Base-by-base conservation (phyloP, 2,113 vertebrate species). In the Brevimyrus niger region DNA sequence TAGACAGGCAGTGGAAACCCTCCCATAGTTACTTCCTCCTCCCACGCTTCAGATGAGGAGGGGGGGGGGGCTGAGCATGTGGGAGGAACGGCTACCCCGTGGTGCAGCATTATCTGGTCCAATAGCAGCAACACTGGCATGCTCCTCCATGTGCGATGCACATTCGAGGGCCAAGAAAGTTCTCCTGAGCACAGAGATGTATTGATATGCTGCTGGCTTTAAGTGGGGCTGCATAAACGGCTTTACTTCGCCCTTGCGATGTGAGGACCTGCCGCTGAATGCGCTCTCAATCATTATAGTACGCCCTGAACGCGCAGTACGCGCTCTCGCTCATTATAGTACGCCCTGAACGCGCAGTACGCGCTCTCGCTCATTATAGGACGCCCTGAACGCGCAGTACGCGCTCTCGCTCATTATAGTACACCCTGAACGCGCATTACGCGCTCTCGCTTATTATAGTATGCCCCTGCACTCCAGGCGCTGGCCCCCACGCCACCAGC, bases 51-150 rank as follows among this genome's bases (percentile, higher is more conserved):
- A 90, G 91, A 89, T 91, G 51, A 73, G 90, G 90, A n/a, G n/a
- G n/a, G 58, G 91, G 91, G 87, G 88, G 89, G 48, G 85, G 31
- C 4, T 91, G 90, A 91, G 82, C 91, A 91, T 48, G 92, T 93
- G 89, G 92, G 92, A 90, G 89, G 89, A 38, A n/a, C 87, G 83
- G 90, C 91, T 91, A 73, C 89, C 73, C 61, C 27, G 19, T 27
- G 88, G 88, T 47, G 80, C 86, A 90, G 91, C 91, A 91, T 90
- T 87, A 61, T 90, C 91, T 88, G 91, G 88, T 89, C 90, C 91
- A 90, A 90, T 90, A 91, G 90, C 88, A 92, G 91, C 92, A 92
- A 84, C 86, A 86, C 65, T 48, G 42, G 27, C 87, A 48, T 31
- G 89, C 69, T 69, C 89, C 65, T 88, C 87, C 38, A 0, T 86